Percentiles rank a stretch among this genome's conserved stretches.
Evolutionary conservation across 2,797 vertebrate species (phyloP).

Genomic region (Rhadinocentrus ornatus): DNA sequence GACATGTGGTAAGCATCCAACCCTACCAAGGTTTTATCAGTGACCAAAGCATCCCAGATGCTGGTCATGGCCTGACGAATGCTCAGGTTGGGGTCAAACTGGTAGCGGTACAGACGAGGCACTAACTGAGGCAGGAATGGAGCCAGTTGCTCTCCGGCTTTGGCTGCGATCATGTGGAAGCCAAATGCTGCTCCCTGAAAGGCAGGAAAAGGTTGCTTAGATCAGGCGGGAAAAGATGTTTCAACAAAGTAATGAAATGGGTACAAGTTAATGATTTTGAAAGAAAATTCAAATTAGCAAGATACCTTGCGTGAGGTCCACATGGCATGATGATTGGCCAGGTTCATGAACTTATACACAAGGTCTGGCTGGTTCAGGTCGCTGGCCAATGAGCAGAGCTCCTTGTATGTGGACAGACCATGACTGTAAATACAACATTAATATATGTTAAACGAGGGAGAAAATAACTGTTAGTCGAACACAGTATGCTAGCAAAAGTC

Average conservation of each 20-base stretch:
- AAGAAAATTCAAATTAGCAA: neutral
- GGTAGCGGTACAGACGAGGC: conserved; percentile 96
- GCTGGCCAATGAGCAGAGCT: conserved; percentile 96
- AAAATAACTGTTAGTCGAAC: neutral
- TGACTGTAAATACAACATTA: conserved; percentile 82
- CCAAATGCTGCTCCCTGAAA: conserved; percentile 97
- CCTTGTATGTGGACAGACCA: conserved; percentile 95
- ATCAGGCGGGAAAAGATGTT: conserved; percentile 2
- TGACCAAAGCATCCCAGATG: conserved; percentile 97
- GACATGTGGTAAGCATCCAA: neutral
- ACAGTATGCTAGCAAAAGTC: neutral
- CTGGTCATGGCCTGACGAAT: conserved; percentile 98
- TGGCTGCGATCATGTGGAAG: conserved; percentile 95
- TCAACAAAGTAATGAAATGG: neutral
- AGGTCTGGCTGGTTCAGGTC: conserved; percentile 98
- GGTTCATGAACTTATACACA: conserved; percentile 99
- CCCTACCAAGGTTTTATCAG: conserved; percentile 91
- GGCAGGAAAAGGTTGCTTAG: conserved; percentile 1
- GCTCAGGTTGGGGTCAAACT: conserved; percentile 96
- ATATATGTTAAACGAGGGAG: conserved; percentile 8
- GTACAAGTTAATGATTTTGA: neutral
- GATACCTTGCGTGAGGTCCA: conserved; percentile 98
- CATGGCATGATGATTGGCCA: conserved; percentile 99
- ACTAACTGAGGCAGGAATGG: conserved; percentile 93
- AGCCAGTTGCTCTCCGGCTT: conserved; percentile 94